Base-by-base conservation (phyloP, 2,797 vertebrate genomes). In the Semotilus atromaculatus region DNA sequence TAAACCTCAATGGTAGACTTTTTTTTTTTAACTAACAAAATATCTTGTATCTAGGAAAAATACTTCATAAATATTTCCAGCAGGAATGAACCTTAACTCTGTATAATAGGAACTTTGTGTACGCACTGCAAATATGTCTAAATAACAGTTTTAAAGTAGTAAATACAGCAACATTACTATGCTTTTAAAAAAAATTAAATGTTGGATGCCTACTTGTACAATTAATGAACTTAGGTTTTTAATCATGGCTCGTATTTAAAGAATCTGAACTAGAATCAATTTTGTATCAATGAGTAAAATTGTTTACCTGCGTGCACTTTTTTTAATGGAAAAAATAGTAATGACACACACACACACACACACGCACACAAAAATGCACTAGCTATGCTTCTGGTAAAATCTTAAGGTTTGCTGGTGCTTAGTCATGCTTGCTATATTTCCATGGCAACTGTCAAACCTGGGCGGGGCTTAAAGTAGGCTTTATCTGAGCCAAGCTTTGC, bases 351-450 rank as follows among this genome's bases (percentile, higher is more conserved):
- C n/a, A n/a, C n/a, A n/a, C n/a, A n/a, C n/a, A n/a, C n/a, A n/a
- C n/a, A n/a, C n/a, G n/a, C n/a, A n/a, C n/a, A 58, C 51, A 74
- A 48, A 53, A 51, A 84, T 19, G 19, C 53, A 77, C 21, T 87
- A 89, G 85, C 51, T 31, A 79, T 74, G 74, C 70, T 82, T 66
- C 43, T 73, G 67, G 26, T 80, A 73, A 86, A 83, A 83, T 55
- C 51, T 55, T 72, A 34, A 76, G 64, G 64, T 78, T 85, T 82
- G 68, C 55, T 85, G 75, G 86, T 82, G 86, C 83, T 85, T 87
- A 85, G 86, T 85, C 86, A 87, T 87, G 83, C 86, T 87, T 85
- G 86, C 73, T 78, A 66, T 81, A 85, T 87, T 71, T 78, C 86
- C 79, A 87, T 87, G 83, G 86, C 71, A 85, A 87, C 86, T 81